Percentiles rank a stretch among this genome's conserved stretches.
phyloP scores from a whole-genome alignment of 1,140 invertebrate species.

The Drosophila kepulauana region DNA sequence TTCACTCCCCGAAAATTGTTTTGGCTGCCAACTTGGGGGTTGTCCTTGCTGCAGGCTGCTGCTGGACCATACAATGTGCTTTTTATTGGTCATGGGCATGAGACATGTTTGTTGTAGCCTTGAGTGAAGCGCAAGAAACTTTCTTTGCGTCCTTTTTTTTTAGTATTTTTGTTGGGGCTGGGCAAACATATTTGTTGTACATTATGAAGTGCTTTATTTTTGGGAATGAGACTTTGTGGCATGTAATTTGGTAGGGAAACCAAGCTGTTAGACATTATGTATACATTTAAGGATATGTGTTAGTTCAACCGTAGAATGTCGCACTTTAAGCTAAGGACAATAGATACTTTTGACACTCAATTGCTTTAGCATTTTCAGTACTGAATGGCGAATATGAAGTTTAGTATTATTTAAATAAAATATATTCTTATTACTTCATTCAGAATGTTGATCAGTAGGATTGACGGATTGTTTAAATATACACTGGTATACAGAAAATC shows the following conservation, averaged over 20 bases:
- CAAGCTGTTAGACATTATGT: slow-evolving; percentile 1
- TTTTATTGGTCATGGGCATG: slow-evolving; percentile 72
- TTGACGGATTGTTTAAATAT: too few species aligned
- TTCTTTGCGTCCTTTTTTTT: not conserved
- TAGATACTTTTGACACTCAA: too few species aligned
- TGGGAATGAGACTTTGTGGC: slow-evolving; percentile 18
- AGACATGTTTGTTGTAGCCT: slow-evolving; percentile 45
- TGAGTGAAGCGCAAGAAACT: slow-evolving; percentile 26
- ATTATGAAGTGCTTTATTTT: slow-evolving; percentile 31
- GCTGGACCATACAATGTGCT: slow-evolving; percentile 65
- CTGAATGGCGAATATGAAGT: too few species aligned
- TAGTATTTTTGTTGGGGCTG: not conserved
- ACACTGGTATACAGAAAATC: too few species aligned
- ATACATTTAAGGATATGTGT: not conserved
- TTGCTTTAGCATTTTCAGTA: too few species aligned
- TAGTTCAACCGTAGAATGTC: not conserved
- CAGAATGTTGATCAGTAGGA: too few species aligned
- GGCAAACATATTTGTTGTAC: not conserved
- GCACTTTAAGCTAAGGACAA: too few species aligned
- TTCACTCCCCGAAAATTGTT: slow-evolving; percentile 47
- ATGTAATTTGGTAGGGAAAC: not conserved
- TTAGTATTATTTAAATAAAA: not conserved
- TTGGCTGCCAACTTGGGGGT: slow-evolving; percentile 47
- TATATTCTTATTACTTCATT: not conserved
- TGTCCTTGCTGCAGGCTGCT: slow-evolving; percentile 15